A percentile compares a stretch with the other conserved stretches of the same genome.
Evolutionary conservation across 1,140 invertebrate genomes (phyloP).

Genomic region (Lutraria rhynchaena): DNA sequence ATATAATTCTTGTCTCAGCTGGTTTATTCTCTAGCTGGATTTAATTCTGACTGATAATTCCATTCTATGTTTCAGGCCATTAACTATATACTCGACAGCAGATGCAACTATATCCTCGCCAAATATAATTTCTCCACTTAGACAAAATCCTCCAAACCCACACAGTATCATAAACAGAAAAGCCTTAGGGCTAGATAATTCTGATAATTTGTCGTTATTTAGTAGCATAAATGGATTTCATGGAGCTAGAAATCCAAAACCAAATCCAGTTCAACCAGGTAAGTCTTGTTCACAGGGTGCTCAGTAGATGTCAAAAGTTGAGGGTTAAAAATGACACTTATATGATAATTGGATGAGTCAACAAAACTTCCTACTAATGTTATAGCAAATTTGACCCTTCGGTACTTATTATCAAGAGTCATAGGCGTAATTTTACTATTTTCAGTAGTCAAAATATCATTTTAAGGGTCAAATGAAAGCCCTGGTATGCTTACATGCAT

Average conservation of each 20-base stretch:
- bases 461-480: no score
- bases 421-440: no score
- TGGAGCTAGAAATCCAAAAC: constrained; percentile 68
- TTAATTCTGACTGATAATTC: background rate
- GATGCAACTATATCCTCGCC: background rate
- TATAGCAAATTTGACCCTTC: no score
- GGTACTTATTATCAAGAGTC: no score
- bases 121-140: constrained; percentile 6
- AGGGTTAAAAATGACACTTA: no score
- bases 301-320: no score
- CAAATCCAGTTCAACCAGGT: constrained; percentile 65
- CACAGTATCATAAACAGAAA: constrained; percentile 54
- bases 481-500: no score
- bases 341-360: no score
- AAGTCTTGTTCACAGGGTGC: no score
- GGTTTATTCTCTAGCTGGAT: background rate
- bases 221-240: constrained; percentile 74
- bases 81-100: constrained; percentile 18
- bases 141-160: constrained; percentile 39
- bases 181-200: constrained; percentile 64
- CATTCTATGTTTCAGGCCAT: constrained; percentile 9
- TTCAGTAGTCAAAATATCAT: no score
- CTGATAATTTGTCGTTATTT: constrained; percentile 79
- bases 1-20: background rate
- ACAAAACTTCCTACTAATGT: no score